phyloP scores from a whole-genome alignment of 1,140 invertebrate species.

The Euura saliciscinereae region DNA sequence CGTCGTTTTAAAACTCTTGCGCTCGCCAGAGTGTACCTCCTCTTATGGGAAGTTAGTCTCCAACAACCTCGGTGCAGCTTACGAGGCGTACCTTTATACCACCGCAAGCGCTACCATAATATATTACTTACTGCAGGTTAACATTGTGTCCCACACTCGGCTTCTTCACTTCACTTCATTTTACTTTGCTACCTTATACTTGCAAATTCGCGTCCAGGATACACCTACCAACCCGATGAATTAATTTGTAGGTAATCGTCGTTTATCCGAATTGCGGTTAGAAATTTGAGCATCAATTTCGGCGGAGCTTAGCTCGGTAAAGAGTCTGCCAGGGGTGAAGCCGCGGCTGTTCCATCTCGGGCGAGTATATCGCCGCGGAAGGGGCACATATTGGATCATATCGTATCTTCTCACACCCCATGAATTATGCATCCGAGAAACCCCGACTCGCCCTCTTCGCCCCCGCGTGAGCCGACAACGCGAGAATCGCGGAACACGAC shows the following conservation, averaged over 20 bases:
- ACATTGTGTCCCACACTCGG: not conserved
- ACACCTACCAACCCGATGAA: no score
- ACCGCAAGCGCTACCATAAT: not conserved
- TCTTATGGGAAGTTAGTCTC: conserved; percentile 1
- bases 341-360: not conserved
- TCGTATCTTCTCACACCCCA: conserved; percentile 57
- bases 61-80: no score
- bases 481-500: not conserved
- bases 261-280: conserved; percentile 45
- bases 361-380: conserved; percentile 9
- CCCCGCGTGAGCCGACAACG: conserved; percentile 21
- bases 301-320: conserved; percentile 50
- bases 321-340: not conserved
- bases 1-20: not conserved
- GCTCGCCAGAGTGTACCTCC: not conserved
- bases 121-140: not conserved
- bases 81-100: no score
- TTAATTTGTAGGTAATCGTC: no score
- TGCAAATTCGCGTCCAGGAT: not conserved
- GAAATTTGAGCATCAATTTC: conserved; percentile 59
- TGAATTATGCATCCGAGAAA: conserved; percentile 59
- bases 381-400: conserved; percentile 60
- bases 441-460: conserved; percentile 29
- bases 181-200: no score
- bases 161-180: no score